Evolutionary conservation across 2,797 vertebrate genomes (phyloP).

Genomic region (Cyclura pinguis): DNA sequence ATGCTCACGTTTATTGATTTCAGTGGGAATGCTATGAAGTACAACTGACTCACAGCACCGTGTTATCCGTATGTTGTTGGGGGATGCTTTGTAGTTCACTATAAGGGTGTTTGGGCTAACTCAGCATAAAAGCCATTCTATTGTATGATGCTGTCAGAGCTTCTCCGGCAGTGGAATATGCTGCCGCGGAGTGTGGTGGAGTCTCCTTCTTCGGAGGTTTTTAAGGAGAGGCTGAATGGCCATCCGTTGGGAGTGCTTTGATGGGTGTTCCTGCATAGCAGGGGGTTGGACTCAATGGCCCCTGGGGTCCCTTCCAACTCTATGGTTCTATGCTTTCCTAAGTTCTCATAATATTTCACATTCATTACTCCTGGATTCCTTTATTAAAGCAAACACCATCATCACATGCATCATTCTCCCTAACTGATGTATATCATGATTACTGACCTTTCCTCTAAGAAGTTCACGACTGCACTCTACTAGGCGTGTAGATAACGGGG

Average conservation of each 20-base stretch:
- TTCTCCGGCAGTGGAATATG: too few relatives aligned
- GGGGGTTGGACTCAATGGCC: too few relatives aligned
- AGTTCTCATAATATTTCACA: not conserved
- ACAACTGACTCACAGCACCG: not conserved
- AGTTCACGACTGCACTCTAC: not conserved
- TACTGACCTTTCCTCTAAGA: not conserved
- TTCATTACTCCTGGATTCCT: not conserved
- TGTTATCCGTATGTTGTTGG: not conserved
- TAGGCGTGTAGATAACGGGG: too few relatives aligned
- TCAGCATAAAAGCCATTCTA: not conserved
- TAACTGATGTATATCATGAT: not conserved
- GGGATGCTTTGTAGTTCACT: not conserved
- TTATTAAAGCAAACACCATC: not conserved
- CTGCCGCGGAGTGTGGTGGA: too few relatives aligned
- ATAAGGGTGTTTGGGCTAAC: not conserved
- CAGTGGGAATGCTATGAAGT: too few relatives aligned
- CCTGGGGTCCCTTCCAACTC: too few relatives aligned
- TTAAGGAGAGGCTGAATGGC: too few relatives aligned
- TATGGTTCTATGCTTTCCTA: too few relatives aligned
- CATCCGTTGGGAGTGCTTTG: too few relatives aligned
- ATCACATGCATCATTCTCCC: not conserved
- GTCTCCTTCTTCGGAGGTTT: too few relatives aligned
- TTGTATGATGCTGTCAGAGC: not conserved
- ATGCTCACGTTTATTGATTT: not conserved
- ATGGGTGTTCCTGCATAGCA: too few relatives aligned